Conservation (phyloP, 1,140 invertebrate species). For the Tyrophagus putrescentiae region DNA sequence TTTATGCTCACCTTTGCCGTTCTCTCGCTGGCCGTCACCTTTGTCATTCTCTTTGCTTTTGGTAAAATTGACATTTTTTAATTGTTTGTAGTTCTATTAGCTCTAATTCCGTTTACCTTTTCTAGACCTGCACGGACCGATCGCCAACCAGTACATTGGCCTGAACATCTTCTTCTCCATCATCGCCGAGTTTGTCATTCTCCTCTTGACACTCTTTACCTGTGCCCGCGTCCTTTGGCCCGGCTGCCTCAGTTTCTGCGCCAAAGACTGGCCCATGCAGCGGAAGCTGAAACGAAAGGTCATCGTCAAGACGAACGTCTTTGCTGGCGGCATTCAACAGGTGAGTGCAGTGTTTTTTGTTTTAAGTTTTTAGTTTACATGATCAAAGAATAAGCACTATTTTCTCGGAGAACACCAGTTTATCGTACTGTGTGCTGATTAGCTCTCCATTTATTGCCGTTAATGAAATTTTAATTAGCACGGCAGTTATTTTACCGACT, state of each 20-base stretch:
- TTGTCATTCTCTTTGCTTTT: constrained; percentile 10
- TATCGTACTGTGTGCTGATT: too few species aligned
- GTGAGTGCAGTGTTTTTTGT: too few species aligned
- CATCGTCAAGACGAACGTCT: constrained; percentile 13
- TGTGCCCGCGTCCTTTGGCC: constrained; percentile 18
- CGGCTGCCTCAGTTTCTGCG: constrained; percentile 13
- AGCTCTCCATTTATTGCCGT: too few species aligned
- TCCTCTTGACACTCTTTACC: constrained; percentile 12
- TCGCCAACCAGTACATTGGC: constrained; percentile 16
- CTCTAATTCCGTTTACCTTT: neutral
- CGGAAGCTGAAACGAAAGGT: constrained; percentile 10
- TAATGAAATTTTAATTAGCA: too few species aligned
- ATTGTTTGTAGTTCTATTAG: neutral
- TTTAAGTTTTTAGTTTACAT: too few species aligned
- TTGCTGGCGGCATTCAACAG: constrained; percentile 9
- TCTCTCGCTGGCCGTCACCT: constrained; percentile 2
- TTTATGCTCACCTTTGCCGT: neutral
- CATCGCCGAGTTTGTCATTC: neutral
- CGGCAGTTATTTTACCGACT: too few species aligned
- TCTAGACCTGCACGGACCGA: constrained; percentile 7
- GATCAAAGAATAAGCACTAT: too few species aligned
- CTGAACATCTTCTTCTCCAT: constrained; percentile 12
- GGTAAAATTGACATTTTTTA: neutral
- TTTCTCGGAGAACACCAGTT: too few species aligned
- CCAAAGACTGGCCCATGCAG: constrained; percentile 19